phyloP scores from a whole-genome alignment of 2,113 vertebrate species.

The Mixornis gularis region DNA sequence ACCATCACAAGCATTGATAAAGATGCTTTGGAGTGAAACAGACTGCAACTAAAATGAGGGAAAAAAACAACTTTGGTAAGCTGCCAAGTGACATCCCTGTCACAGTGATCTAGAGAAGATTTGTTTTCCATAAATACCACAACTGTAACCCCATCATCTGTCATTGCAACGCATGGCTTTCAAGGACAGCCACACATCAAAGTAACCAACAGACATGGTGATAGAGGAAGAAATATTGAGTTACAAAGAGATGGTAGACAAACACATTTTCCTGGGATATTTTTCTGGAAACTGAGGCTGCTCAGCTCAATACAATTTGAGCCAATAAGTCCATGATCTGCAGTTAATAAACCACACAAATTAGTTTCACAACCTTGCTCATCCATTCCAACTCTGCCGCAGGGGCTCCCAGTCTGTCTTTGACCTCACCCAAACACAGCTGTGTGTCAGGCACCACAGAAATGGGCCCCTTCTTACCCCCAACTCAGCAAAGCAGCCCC shows the following conservation, averaged over 20 bases:
- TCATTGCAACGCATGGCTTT: neutral
- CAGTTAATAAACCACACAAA: rapidly evolving
- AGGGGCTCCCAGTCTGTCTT: neutral
- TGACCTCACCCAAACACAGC: neutral
- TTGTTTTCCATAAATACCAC: neutral
- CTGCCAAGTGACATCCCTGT: neutral
- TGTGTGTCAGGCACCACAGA: neutral
- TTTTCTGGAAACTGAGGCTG: neutral
- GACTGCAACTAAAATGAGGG: neutral
- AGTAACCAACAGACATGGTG: neutral
- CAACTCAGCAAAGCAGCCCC: neutral
- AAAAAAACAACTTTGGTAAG: neutral
- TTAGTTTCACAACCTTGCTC: neutral
- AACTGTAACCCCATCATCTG: neutral
- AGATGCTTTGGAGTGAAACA: neutral
- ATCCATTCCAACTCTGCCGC: neutral
- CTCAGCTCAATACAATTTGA: neutral
- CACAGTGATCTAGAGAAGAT: neutral
- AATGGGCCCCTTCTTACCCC: neutral
- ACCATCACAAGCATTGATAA: neutral
- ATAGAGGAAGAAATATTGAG: neutral
- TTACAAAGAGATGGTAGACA: neutral
- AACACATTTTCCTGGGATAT: neutral
- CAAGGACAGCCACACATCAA: neutral
- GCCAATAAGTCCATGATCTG: neutral